phyloP scores from a whole-genome alignment of 2,113 vertebrate genomes.

The Pachyramphus minor region DNA sequence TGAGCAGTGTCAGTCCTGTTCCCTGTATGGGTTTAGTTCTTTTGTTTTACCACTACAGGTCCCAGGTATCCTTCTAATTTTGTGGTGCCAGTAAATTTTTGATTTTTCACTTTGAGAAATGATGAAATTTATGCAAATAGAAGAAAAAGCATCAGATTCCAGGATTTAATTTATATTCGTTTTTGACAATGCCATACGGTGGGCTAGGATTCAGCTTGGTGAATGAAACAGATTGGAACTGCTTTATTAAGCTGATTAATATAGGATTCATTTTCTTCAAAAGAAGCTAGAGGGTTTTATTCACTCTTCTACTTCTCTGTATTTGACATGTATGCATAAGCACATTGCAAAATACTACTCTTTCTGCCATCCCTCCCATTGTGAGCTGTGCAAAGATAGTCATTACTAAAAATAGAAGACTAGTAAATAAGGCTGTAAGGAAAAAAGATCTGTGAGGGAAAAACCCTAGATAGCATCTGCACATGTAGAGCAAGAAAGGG shows the following conservation, averaged over 20 bases:
- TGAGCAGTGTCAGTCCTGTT: not conserved
- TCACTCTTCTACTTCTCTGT: not conserved
- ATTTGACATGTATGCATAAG: not conserved
- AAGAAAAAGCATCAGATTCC: not conserved
- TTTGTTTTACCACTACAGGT: not conserved
- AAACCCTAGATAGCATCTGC: not conserved
- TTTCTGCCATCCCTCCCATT: not conserved
- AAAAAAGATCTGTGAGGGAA: not conserved
- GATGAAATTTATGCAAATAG: not conserved
- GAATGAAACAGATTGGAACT: not conserved
- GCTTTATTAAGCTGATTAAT: constrained; percentile 5
- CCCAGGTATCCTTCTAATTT: not conserved
- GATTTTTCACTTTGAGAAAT: not conserved
- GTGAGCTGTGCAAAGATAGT: not conserved
- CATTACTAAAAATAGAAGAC: not conserved
- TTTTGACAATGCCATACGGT: not conserved
- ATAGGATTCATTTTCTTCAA: not conserved
- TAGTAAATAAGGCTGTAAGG: not conserved
- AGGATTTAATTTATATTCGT: not conserved
- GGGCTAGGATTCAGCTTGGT: not conserved
- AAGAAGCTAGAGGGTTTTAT: not conserved
- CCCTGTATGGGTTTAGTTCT: not conserved
- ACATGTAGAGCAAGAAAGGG: not conserved
- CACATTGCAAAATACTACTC: not conserved
- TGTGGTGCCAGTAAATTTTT: not conserved